Conservation (phyloP, 2,113 vertebrate genomes). For the Empidonax traillii region DNA sequence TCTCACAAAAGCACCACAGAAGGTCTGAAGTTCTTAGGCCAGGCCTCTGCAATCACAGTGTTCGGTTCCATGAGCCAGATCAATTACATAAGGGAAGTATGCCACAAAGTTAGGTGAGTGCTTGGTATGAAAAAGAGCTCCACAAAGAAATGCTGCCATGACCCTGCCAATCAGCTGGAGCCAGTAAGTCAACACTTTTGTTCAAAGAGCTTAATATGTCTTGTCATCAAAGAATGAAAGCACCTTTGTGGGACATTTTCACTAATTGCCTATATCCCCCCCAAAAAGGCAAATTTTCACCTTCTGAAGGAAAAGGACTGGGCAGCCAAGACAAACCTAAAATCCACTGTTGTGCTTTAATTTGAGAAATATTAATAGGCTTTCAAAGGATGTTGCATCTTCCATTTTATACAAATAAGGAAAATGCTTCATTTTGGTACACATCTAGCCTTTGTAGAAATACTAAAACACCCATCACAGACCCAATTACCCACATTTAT, state of each 20-base stretch:
- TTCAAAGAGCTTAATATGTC: not conserved
- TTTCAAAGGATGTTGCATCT: not conserved
- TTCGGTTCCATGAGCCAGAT: not conserved
- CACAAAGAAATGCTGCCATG: not conserved
- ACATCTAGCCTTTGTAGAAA: not conserved
- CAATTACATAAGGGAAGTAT: not conserved
- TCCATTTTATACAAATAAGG: slow-evolving; percentile 39
- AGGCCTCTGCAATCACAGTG: not conserved
- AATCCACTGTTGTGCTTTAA: not conserved
- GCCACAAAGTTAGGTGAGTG: not conserved
- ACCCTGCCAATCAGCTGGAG: not conserved
- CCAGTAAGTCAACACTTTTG: not conserved
- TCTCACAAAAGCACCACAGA: not conserved
- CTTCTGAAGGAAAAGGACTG: not conserved
- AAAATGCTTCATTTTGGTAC: not conserved
- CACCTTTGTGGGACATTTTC: not conserved
- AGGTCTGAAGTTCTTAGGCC: not conserved
- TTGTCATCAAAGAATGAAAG: not conserved
- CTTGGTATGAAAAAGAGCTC: not conserved
- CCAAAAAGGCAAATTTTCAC: not conserved
- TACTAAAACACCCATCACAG: slow-evolving; percentile 17
- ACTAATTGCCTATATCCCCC: not conserved
- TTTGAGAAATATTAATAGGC: slow-evolving; percentile 3
- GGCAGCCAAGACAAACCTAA: not conserved
- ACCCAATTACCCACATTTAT: not conserved